Conservation (phyloP, 2,113 vertebrate species). For the Spea bombifrons region DNA sequence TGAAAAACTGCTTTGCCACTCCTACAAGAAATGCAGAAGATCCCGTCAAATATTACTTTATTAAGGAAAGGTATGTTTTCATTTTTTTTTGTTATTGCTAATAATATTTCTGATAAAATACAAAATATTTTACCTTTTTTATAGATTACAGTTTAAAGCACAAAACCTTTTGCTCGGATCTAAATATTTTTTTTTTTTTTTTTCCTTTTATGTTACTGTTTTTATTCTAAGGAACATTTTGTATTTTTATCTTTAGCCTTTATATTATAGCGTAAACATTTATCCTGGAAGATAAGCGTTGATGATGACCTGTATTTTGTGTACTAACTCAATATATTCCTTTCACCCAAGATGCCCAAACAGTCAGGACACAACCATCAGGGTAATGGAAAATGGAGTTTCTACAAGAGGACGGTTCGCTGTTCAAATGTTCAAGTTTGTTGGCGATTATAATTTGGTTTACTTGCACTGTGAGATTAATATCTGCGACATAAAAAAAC, state of each 20-base stretch:
- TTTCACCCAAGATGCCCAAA: constrained; percentile 10
- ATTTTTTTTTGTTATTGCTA: too few species aligned
- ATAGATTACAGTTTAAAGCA: too few species aligned
- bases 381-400: constrained; percentile 54
- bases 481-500: constrained; percentile 50
- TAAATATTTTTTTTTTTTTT: too few species aligned
- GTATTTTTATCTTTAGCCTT: too few species aligned
- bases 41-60: constrained; percentile 57
- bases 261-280: too few species aligned
- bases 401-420: constrained; percentile 54
- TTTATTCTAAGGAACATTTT: too few species aligned
- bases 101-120: too few species aligned
- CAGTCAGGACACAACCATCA: constrained; percentile 44
- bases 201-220: too few species aligned
- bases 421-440: constrained; percentile 56
- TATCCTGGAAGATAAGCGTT: too few species aligned
- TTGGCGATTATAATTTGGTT: constrained; percentile 55
- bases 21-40: constrained; percentile 50
- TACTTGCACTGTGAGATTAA: constrained; percentile 55
- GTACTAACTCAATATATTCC: not conserved
- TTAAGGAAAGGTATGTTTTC: constrained; percentile 51
- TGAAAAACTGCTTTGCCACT: constrained; percentile 59
- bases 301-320: too few species aligned
- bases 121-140: too few species aligned
- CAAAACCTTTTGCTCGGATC: too few species aligned